phyloP scores from a whole-genome alignment of 2,888 invertebrate species.

The Cataglyphis altisquamis region DNA sequence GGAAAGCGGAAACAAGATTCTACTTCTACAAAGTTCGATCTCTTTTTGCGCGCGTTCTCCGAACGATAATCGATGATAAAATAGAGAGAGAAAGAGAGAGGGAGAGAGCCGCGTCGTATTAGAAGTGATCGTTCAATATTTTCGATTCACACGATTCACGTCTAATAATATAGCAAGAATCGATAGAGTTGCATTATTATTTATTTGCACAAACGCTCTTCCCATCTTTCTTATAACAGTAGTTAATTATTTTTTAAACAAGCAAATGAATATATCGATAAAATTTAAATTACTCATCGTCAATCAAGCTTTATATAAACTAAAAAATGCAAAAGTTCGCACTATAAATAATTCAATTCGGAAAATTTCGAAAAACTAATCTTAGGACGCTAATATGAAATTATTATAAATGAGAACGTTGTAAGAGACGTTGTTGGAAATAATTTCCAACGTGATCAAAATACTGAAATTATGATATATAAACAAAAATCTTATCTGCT shows the following conservation, averaged over 20 bases:
- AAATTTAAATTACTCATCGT: neutral
- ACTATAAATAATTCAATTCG: neutral
- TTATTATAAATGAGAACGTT: neutral
- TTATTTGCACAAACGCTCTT: neutral
- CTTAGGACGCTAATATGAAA: neutral
- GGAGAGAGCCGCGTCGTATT: neutral
- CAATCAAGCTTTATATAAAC: neutral
- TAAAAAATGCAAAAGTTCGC: neutral
- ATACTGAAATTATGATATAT: neutral
- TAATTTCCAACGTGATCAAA: neutral
- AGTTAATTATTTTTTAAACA: neutral
- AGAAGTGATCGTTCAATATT: neutral
- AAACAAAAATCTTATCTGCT: neutral
- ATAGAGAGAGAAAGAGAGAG: neutral
- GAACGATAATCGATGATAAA: neutral
- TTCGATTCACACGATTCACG: neutral
- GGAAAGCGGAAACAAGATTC: neutral
- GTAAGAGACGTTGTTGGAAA: no score
- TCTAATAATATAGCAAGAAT: constrained; percentile 1
- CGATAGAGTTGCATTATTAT: constrained; percentile 1
- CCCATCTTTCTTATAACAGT: neutral
- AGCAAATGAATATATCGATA: neutral
- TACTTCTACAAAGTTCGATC: neutral
- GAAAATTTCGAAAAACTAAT: neutral
- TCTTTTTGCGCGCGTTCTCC: neutral